These are phyloP conservation scores for Rhinogobius similis DNA, from an alignment of 2,113 vertebrate species.

Conservation along the genomic window DNA sequence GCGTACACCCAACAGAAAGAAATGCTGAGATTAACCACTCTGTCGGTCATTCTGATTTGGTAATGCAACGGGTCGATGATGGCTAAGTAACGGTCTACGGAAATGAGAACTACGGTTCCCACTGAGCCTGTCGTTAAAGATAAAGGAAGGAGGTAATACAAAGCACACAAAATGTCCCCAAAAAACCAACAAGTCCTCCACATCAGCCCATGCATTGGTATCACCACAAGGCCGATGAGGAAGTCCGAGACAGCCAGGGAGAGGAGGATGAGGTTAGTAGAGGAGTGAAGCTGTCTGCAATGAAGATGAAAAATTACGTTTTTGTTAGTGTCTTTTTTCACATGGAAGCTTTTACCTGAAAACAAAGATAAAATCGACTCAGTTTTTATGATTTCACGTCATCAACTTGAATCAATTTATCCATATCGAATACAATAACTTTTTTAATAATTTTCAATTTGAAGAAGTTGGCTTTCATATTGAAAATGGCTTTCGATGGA, in stretches of 20 bases:
- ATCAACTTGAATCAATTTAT: too few species aligned
- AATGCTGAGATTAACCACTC: background rate
- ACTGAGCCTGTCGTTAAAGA: background rate
- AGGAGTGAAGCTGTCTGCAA: slow-evolving; percentile 19
- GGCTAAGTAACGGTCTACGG: slow-evolving; percentile 6
- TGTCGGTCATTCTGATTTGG: background rate
- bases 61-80: slow-evolving; percentile 1
- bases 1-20: background rate
- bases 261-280: slow-evolving; percentile 22
- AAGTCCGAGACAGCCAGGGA: slow-evolving; percentile 15
- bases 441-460: too few species aligned
- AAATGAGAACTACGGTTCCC: slow-evolving; percentile 15
- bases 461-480: too few species aligned
- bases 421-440: too few species aligned
- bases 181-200: background rate
- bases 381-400: too few species aligned
- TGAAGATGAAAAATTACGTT: background rate
- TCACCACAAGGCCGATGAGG: background rate
- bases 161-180: background rate
- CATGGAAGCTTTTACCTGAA: too few species aligned
- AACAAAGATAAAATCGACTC: too few species aligned
- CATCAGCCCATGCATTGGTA: background rate
- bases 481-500: too few species aligned
- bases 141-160: background rate
- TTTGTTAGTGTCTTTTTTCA: background rate